Conservation (phyloP, 1,140 invertebrate genomes). For the Rhopalosiphum padi region DNA sequence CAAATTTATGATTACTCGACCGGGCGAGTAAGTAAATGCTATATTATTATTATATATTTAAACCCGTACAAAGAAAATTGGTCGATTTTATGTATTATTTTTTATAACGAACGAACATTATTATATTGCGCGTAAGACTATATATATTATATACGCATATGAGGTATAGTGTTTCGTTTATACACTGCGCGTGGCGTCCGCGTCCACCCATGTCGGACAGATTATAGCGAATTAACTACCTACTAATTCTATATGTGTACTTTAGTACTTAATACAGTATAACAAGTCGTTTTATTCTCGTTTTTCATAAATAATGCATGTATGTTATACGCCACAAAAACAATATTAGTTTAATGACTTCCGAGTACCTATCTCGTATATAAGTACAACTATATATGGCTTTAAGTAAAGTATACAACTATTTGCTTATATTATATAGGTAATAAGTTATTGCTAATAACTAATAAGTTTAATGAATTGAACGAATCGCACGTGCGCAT, state of each 20-base stretch:
- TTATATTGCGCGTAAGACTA: not conserved
- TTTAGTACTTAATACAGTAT: not conserved
- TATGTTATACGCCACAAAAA: not conserved
- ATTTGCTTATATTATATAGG: not conserved
- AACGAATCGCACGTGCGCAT: not conserved
- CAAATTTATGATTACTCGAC: not conserved
- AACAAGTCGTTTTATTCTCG: slow-evolving; percentile 3
- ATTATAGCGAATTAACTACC: not conserved
- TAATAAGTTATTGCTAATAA: not conserved
- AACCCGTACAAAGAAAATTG: not conserved
- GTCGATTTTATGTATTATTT: not conserved
- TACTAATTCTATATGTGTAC: not conserved
- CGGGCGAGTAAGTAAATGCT: not conserved
- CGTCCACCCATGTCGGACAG: not conserved
- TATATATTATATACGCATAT: not conserved
- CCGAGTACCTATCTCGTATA: not conserved
- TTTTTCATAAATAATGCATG: not conserved
- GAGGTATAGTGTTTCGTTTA: not conserved
- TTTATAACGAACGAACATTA: not conserved
- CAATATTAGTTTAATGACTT: not conserved
- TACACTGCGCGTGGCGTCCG: not conserved
- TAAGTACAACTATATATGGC: not conserved
- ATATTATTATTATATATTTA: not conserved
- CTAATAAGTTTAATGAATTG: not conserved
- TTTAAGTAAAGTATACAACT: no score